Conservation (phyloP, 1,140 invertebrate genomes). For the Carposina sasakii region DNA sequence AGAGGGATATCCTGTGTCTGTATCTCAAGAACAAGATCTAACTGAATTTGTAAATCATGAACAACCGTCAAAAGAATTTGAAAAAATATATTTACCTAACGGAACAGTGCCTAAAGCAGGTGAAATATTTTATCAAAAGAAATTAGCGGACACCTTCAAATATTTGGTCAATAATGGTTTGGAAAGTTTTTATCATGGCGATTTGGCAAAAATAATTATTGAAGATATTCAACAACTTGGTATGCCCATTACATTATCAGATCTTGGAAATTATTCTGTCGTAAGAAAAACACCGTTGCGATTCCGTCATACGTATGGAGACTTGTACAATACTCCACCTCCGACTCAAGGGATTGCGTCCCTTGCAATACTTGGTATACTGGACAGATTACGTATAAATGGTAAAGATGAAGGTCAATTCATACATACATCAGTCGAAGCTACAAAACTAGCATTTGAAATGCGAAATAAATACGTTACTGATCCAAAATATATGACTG, state of each 20-base stretch:
- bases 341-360: conserved; percentile 60
- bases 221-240: conserved; percentile 48
- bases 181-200: conserved; percentile 54
- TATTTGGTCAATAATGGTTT: conserved; percentile 42
- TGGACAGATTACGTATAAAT: conserved; percentile 50
- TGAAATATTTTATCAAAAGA: conserved; percentile 46
- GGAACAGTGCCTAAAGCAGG: conserved; percentile 35
- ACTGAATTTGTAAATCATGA: conserved; percentile 11
- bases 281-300: conserved; percentile 43
- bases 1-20: conserved; percentile 46
- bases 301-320: conserved; percentile 38
- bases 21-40: conserved; percentile 24
- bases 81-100: conserved; percentile 35
- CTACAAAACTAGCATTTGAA: conserved; percentile 55
- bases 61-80: conserved; percentile 32
- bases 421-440: conserved; percentile 55
- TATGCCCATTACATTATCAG: conserved; percentile 52
- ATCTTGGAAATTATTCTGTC: conserved; percentile 49
- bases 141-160: conserved; percentile 45
- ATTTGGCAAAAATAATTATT: conserved; percentile 45
- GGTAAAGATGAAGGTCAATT: conserved; percentile 55
- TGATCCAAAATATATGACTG: conserved; percentile 51
- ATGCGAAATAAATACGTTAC: conserved; percentile 54
- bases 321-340: conserved; percentile 51
- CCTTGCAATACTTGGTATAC: conserved; percentile 47